Evolutionary conservation across 2,888 invertebrate genomes (phyloP), one percentile per base, ranked within the genome.

Genomic region (Lathronympha strigana): DNA sequence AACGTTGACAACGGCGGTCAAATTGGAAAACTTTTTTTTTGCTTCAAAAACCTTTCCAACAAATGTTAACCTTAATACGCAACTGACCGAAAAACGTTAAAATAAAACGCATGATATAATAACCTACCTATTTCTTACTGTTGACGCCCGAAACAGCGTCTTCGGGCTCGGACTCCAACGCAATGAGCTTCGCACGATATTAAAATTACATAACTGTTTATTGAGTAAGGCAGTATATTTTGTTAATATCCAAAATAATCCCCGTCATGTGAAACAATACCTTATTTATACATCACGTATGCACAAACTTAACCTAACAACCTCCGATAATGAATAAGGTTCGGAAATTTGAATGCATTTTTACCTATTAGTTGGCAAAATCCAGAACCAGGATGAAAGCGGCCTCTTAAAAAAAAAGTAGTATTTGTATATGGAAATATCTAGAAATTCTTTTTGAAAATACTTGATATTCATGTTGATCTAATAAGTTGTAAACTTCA

Each of bases 191-290:
- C 67, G 66, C 67, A 64, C 57, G 51, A 70, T 67, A 67, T 73
- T 71, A 71, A 69, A 71, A 72, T 71, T 70, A 77, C 74, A 76
- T 76, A 76, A 76, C 73, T 72, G 75, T 75, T 80, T 53, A 36
- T 53, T 72, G 77, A 77, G 77, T 83, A 83, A 83, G 82, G 82
- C 83, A 83, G 82, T 82, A 80, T 73, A 74, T 73, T 66, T 68
- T 72, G 72, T 76, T 70, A 66, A 72, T 69, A 71, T 73, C 72
- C 69, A 68, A 76, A 79, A 74, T 66, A 71, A 74, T 69, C 60
- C 71, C 70, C 54, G 67, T 71, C 71, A 71, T 73, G 66, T 71
- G 72, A 68, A 61, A 69, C 64, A 66, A 60, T 50, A 60, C 64
- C 69, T 70, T 71, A 66, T 47, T 66, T 61, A 69, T 63, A 61